Base-by-base conservation (phyloP, 2,113 vertebrate genomes). In the Erythrocebus patas region DNA sequence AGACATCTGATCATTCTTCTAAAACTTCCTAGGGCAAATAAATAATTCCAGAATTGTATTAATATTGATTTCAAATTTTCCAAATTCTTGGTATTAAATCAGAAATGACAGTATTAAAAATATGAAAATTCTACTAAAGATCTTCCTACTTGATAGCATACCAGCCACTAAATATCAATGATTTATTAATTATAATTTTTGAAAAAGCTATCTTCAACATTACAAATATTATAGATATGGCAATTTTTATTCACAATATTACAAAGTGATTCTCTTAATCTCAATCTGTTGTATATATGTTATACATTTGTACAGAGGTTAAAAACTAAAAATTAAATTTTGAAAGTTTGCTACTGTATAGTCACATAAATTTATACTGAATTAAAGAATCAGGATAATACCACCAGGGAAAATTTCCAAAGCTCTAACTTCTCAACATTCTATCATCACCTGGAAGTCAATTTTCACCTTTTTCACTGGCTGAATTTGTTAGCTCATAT, bases 401-500 rank as follows among this genome's bases (percentile, higher is more conserved):
- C 96, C 61, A 98, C 61, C 38, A 97, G 64, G 73, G 95, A 98
- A 98, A 98, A 98, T 97, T 98, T 98, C 98, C 97, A 98, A 98
- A 98, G 98, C 98, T 98, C 98, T 98, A 98, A 98, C 98, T 98
- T 99, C 98, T 98, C 98, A 98, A 98, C 95, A 98, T 98, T 99
- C 98, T 98, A 98, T 98, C 98, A 98, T 98, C 98, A 98, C 98
- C 98, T 98, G 98, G 97, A 99, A 99, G 98, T 98, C 98, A 99
- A 99, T 99, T 99, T 99, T 99, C 99, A 99, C 98, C 99, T 99
- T 98, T 98, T 98, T 98, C 98, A 98, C 95, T 92, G 97, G 97
- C 98, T 98, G 98, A 98, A 98, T 98, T 98, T 98, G 97, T 98
- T 98, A 98, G 98, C 97, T 98, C 98, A 96, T 96, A 98, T 98